phyloP scores from a whole-genome alignment of 2,113 vertebrate species.

The Trematocara stigmaticum region DNA sequence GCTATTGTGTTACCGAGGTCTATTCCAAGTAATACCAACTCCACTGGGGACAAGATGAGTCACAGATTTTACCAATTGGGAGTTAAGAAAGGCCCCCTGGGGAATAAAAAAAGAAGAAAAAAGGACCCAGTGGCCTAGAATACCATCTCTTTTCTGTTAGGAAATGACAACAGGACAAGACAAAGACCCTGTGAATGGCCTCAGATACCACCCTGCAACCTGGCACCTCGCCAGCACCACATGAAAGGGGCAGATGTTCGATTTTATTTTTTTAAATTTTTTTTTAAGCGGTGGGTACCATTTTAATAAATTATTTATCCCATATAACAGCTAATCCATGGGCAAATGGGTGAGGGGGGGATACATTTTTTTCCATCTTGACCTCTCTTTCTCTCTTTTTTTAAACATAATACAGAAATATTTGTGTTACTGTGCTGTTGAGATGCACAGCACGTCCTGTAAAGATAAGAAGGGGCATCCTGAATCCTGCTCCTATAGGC shows the following conservation, averaged over 20 bases:
- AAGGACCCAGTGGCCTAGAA: constrained; percentile 36
- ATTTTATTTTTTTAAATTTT: background rate
- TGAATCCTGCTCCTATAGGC: background rate
- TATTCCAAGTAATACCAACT: constrained; percentile 1
- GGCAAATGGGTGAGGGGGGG: background rate
- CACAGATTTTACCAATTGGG: constrained; percentile 27
- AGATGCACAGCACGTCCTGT: constrained; percentile 30
- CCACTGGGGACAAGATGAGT: constrained; percentile 1
- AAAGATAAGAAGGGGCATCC: background rate
- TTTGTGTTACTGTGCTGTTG: constrained; percentile 38
- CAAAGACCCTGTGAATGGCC: constrained; percentile 38
- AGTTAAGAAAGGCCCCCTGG: background rate
- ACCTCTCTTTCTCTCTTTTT: constrained; percentile 29
- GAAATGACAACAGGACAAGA: constrained; percentile 40
- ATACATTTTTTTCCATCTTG: background rate
- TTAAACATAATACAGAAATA: constrained; percentile 42
- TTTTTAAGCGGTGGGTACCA: background rate
- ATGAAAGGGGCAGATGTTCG: constrained; percentile 71
- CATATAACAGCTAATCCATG: constrained; percentile 49
- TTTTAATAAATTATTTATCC: constrained; percentile 67
- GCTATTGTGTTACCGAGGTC: background rate
- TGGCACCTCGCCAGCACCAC: constrained; percentile 61
- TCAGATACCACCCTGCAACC: constrained; percentile 42
- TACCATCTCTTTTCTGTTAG: constrained; percentile 42
- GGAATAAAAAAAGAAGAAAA: background rate